phyloP scores from a whole-genome alignment of 2,113 vertebrate species.

The Solea senegalensis region DNA sequence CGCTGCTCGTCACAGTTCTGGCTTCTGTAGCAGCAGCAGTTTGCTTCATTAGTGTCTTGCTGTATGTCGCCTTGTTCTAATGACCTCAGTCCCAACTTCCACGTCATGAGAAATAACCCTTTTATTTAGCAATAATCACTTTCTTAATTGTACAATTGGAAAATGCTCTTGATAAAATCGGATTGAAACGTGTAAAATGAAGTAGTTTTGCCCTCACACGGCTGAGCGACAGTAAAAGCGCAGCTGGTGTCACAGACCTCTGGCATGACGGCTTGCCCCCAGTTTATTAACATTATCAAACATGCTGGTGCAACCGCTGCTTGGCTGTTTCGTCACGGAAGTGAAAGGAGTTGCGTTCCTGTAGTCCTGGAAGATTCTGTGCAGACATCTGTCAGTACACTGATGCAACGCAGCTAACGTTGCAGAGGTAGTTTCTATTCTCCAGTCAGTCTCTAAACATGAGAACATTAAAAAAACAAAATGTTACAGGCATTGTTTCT shows the following conservation, averaged over 20 bases:
- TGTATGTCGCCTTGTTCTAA: constrained; percentile 29
- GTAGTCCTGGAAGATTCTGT: constrained; percentile 26
- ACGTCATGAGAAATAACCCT: background rate
- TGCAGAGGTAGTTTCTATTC: constrained; percentile 38
- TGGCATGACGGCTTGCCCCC: background rate
- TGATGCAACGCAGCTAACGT: constrained; percentile 48
- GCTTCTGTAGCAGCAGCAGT: constrained; percentile 37
- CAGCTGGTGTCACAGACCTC: constrained; percentile 10
- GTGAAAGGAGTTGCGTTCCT: constrained; percentile 16
- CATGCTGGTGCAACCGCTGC: constrained; percentile 11
- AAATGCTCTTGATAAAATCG: background rate
- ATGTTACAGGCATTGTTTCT: too few species aligned
- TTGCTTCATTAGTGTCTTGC: constrained; percentile 53
- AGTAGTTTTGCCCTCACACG: background rate
- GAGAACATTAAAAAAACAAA: too few species aligned
- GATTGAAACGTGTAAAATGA: background rate
- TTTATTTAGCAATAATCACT: background rate
- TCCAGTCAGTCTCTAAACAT: too few species aligned
- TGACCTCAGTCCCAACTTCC: constrained; percentile 14
- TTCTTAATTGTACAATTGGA: background rate
- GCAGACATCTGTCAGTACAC: constrained; percentile 33
- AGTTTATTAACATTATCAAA: constrained; percentile 16
- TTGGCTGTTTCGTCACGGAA: constrained; percentile 21
- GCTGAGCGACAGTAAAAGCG: background rate
- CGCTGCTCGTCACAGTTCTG: constrained; percentile 33